Conservation (phyloP, 2,797 vertebrate genomes). For the Pachyuromys duprasi region DNA sequence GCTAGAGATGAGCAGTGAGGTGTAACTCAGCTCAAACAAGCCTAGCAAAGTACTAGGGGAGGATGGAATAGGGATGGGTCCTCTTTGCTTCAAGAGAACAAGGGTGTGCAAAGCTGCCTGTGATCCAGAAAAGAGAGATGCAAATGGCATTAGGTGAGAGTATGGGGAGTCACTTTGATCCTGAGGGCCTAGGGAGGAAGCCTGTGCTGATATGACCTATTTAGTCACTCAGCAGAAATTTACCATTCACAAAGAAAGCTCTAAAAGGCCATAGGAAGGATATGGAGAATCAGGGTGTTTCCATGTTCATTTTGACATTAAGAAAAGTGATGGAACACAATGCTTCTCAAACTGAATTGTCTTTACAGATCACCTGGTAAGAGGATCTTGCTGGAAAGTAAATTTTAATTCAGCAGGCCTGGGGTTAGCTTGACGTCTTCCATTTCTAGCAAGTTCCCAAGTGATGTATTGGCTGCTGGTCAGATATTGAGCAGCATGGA, state of each 20-base stretch:
- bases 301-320: background rate
- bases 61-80: background rate
- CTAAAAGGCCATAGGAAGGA: slow-evolving; percentile 7
- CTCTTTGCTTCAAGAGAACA: background rate
- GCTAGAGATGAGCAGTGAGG: background rate
- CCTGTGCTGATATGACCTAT: background rate
- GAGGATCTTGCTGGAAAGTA: background rate
- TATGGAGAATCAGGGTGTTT: background rate
- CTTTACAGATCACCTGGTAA: background rate
- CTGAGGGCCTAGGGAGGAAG: background rate
- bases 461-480: background rate
- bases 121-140: slow-evolving; percentile 7
- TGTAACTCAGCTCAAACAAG: slow-evolving; percentile 27
- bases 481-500: background rate
- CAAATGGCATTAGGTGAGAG: background rate
- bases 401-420: background rate
- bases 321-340: background rate
- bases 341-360: slow-evolving; percentile 13
- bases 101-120: background rate
- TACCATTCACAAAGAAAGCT: background rate
- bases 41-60: background rate
- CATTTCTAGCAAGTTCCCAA: slow-evolving; percentile 3
- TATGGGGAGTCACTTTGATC: background rate
- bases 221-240: background rate
- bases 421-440: background rate